phyloP scores from a whole-genome alignment of 1,140 invertebrate genomes.

The Linepithema humile region DNA sequence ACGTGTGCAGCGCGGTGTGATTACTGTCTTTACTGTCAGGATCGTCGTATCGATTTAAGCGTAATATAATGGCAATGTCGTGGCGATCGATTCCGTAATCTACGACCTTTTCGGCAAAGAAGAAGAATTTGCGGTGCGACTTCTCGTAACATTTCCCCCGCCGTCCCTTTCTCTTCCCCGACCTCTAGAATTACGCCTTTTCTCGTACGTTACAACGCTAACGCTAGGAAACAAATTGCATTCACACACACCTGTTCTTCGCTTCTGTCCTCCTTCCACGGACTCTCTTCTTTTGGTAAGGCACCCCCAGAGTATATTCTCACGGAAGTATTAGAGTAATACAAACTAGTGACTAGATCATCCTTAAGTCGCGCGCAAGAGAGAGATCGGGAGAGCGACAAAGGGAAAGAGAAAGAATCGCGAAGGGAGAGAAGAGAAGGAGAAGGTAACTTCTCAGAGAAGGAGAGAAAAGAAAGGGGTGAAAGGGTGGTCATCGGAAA shows the following conservation, averaged over 20 bases:
- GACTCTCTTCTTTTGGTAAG: conserved; percentile 72
- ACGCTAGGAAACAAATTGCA: conserved; percentile 65
- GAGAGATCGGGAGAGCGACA: conserved; percentile 62
- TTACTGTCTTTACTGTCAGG: conserved; percentile 67
- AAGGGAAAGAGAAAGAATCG: conserved; percentile 50
- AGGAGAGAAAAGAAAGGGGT: conserved; percentile 9
- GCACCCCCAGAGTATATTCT: conserved; percentile 77
- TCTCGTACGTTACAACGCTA: conserved; percentile 48
- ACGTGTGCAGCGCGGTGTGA: conserved; percentile 58
- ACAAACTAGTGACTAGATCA: conserved; percentile 79
- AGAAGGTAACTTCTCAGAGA: conserved; percentile 33
- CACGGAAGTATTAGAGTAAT: conserved; percentile 76
- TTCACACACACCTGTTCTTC: conserved; percentile 43
- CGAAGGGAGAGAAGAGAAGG: not conserved
- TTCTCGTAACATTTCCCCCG: not conserved
- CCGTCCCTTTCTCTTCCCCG: not conserved
- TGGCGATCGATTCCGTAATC: conserved; percentile 49
- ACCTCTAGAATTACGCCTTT: not conserved
- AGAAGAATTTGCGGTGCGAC: conserved; percentile 54
- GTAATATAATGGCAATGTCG: conserved; percentile 70
- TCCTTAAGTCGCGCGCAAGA: conserved; percentile 74
- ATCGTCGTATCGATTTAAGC: conserved; percentile 69
- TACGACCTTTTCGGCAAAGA: conserved; percentile 40
- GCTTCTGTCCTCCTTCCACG: conserved; percentile 51
- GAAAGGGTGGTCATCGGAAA: not conserved